phyloP scores from a whole-genome alignment of 2,113 vertebrate species.

The Zapornia atra region DNA sequence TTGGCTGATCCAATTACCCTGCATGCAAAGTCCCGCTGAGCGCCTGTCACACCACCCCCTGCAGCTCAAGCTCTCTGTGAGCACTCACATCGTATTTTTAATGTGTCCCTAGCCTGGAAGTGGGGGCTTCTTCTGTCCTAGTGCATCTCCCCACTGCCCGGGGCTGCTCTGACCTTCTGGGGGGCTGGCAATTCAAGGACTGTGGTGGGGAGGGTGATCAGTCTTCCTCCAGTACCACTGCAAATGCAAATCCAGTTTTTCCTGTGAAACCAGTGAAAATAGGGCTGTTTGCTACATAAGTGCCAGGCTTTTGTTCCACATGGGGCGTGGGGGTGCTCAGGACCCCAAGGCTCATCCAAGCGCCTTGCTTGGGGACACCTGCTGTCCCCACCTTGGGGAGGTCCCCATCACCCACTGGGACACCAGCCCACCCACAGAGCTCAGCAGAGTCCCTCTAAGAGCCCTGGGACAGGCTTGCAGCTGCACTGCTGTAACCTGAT shows the following conservation, averaged over 20 bases:
- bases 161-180: neutral
- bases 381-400: neutral
- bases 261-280: no score
- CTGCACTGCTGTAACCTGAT: neutral
- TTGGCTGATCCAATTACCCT: neutral
- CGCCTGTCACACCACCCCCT: neutral
- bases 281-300: no score
- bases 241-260: no score
- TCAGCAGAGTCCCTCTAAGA: neutral
- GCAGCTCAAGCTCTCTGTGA: neutral
- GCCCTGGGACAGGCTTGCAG: neutral
- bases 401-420: fast-evolving
- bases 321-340: no score
- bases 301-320: no score
- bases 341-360: no score
- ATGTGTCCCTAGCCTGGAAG: neutral
- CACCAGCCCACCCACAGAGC: fast-evolving
- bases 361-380: neutral
- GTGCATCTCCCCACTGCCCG: neutral
- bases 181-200: neutral
- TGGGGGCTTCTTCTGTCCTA: neutral
- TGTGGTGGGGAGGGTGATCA: no score
- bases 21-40: neutral
- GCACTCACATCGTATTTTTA: neutral
- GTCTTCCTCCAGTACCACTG: no score